phyloP scores from a whole-genome alignment of 2,888 invertebrate genomes.

The Eupithecia vulgata region DNA sequence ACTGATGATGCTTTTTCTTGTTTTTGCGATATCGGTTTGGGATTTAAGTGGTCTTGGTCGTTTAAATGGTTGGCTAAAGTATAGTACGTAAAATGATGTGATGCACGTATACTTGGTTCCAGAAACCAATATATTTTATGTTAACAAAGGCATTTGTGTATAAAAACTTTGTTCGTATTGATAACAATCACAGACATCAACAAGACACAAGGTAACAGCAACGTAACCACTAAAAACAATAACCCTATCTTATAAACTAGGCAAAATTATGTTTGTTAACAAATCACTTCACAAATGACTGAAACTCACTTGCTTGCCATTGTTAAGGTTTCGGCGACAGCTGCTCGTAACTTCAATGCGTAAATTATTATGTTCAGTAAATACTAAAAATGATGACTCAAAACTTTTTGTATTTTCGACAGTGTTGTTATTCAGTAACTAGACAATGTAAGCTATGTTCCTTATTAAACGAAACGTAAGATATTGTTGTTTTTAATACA shows the following conservation, averaged over 20 bases:
- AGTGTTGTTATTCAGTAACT: too few relatives aligned
- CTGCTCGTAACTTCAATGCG: too few relatives aligned
- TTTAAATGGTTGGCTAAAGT: not conserved
- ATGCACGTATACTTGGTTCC: not conserved
- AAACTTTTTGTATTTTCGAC: too few relatives aligned
- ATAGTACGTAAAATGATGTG: not conserved
- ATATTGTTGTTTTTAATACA: too few relatives aligned
- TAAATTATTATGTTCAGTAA: too few relatives aligned
- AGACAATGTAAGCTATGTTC: too few relatives aligned
- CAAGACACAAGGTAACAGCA: not conserved
- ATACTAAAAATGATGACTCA: too few relatives aligned
- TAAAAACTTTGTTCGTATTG: not conserved
- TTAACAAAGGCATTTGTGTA: not conserved
- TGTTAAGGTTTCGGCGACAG: too few relatives aligned
- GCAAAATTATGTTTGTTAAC: too few relatives aligned
- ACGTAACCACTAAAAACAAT: not conserved
- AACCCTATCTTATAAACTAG: not conserved
- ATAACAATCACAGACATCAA: not conserved
- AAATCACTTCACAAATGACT: too few relatives aligned
- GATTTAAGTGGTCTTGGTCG: conserved; percentile 32
- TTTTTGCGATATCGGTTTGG: conserved; percentile 52
- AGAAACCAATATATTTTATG: not conserved
- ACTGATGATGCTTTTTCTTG: conserved; percentile 70
- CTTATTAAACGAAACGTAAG: too few relatives aligned
- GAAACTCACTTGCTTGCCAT: too few relatives aligned